Evolutionary conservation across 2,888 invertebrate genomes (phyloP), one percentile per base, ranked within the genome.

Genomic region (Drosophila rubida): DNA sequence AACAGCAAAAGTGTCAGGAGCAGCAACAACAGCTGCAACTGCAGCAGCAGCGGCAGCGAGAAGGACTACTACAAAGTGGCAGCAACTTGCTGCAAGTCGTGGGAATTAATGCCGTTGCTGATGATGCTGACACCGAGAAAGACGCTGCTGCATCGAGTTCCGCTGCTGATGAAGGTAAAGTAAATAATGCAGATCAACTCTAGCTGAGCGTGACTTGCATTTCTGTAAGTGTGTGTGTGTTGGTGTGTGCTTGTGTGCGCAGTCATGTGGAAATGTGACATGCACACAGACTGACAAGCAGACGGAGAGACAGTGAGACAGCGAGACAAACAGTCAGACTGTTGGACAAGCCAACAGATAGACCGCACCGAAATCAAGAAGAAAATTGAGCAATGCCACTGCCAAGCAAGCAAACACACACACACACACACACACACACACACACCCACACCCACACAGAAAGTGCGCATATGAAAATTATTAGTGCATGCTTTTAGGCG

Each of bases 141-240:
- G 77, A 76, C 76, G 75, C 74, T 70, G 69, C 71, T 39, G 69
- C 53, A 22, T 11, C 66, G 69, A 87, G 74, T 88, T 82, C 79
- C 80, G 83, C 74, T 80, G 75, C 87, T 89, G 89, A 88, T 80
- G 89, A 88, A 83, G 85, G 87, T 88, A 89, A 88, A 86, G 83
- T 81, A 82, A 89, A 89, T 89, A 88, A 80, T 80, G 68, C 68
- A 75, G 66, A 67, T 69, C 71, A 70, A 71, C 54, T 63, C 69
- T 66, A 57, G 65, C 41, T 60, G 57, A 39, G 49, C 48, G 48
- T 71, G 64, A 51, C 46, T 49, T 41, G 44, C 54, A 41, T 41
- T 37, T 41, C 30, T 51, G 59, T 42, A 35, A 11, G 22, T 19
- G 35, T 14, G 41, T 49, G 44, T 25, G 62, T 23, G 44, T 45